Base-by-base conservation (phyloP, 1,140 invertebrate species). In the Sycophaga agraensis region DNA sequence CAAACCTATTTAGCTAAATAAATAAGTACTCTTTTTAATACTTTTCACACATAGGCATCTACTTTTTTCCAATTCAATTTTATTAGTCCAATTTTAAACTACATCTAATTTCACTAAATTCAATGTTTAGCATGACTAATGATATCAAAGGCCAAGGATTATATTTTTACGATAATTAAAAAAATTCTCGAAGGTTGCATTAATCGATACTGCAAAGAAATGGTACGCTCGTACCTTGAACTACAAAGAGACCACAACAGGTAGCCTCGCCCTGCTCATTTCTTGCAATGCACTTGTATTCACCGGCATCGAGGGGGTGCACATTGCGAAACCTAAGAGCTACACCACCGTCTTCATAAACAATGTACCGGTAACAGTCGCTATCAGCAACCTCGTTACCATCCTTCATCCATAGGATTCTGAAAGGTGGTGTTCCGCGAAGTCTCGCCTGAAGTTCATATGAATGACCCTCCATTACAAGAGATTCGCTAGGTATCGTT, bases 321-420 rank as follows among this genome's bases (percentile, higher is more conserved):
- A 86, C 82, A 68, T 92, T 86, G 11, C 81, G 76, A 35, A 93
- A 82, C 24, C 83, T 77, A 26, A 93, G 79, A 37, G 82, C 85
- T 43, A 87, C 79, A 4, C 80, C 76, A 26, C 86, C 86, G 45
- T 87, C 84, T 46, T 83, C 84, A 48, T 85, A 83, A 66, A 85
- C 80, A 28, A 86, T 76, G 68, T 89, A 87, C 43, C 78, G 82
- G 70, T 83, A 82, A 54, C 88, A 85, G n/a, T 84, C 82, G 65
- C 84, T 86, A 68, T 91, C 83, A n/a, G 82, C 80, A 21, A 94
- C 74, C 42, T 87, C 82, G 64, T 85, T 83, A 21, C 84, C 86
- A 68, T 91, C 86, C 67, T 87, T 87, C 28, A 86, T 82, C 91
- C 91, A 94, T 26, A 84, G 70, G 11, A 91, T 84, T 21, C 84